A percentile compares a stretch with the other conserved stretches of the same genome.
Conservation (phyloP, 1,140 invertebrate genomes). For the Drosophila auraria region DNA sequence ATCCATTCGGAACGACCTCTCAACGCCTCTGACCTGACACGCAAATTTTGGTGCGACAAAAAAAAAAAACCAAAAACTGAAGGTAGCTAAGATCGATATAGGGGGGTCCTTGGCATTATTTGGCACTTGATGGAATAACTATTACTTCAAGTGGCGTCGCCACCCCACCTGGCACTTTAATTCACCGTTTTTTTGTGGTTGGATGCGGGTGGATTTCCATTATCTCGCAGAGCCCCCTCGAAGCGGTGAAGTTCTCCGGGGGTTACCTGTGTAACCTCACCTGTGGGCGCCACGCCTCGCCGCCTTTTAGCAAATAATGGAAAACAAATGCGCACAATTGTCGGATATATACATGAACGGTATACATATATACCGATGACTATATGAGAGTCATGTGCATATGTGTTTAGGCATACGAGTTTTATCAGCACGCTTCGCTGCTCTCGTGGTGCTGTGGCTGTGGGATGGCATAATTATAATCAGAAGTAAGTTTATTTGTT, state of each 20-base stretch:
- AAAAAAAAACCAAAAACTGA: slow-evolving; percentile 38
- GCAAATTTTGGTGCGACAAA: slow-evolving; percentile 61
- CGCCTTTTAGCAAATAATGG: slow-evolving; percentile 32
- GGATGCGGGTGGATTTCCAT: slow-evolving; percentile 30
- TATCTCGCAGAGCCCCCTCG: slow-evolving; percentile 9
- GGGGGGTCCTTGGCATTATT: slow-evolving; percentile 36
- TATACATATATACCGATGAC: slow-evolving; percentile 9
- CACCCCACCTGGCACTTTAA: not conserved
- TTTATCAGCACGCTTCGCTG: slow-evolving; percentile 61
- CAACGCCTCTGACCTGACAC: slow-evolving; percentile 53
- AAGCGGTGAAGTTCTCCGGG: slow-evolving; percentile 12
- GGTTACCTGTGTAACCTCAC: slow-evolving; percentile 1
- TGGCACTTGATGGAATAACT: slow-evolving; percentile 27
- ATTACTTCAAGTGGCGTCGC: slow-evolving; percentile 26
- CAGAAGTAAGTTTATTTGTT: slow-evolving; percentile 54
- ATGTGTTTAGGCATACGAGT: slow-evolving; percentile 28
- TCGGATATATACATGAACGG: slow-evolving; percentile 4
- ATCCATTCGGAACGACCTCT: slow-evolving; percentile 47
- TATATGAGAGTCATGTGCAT: slow-evolving; percentile 13
- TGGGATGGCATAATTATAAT: slow-evolving; percentile 48
- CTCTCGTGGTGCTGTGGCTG: not conserved
- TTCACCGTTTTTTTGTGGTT: not conserved
- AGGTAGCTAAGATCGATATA: slow-evolving; percentile 44
- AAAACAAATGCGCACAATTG: slow-evolving; percentile 45
- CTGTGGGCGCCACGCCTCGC: slow-evolving; percentile 21